Evolutionary conservation across 1,140 invertebrate genomes (phyloP).

Genomic region (Pseudomyrmex dendroicus): DNA sequence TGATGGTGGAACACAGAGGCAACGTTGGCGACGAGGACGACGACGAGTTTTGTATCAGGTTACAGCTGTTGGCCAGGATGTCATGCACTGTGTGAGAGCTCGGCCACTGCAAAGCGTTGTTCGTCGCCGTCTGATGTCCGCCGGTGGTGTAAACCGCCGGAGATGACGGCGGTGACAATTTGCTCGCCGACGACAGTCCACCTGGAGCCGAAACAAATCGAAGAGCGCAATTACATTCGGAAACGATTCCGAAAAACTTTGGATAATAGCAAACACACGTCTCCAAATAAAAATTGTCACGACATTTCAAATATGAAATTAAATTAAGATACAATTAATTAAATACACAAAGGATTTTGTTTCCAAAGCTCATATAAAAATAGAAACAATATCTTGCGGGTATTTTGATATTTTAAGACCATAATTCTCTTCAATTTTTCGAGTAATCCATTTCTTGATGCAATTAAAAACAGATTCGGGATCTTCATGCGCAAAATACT

Average conservation of each 20-base stretch:
- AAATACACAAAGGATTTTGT: too few species aligned
- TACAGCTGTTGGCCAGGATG: slow-evolving; percentile 86
- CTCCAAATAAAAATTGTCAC: too few species aligned
- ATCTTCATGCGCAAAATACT: slow-evolving; percentile 58
- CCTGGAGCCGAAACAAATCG: slow-evolving; percentile 76
- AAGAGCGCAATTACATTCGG: slow-evolving; percentile 24
- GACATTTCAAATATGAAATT: too few species aligned
- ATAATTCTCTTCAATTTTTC: background rate
- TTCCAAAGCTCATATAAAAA: too few species aligned
- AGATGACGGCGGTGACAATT: slow-evolving; percentile 76
- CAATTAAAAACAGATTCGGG: background rate
- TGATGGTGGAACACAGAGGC: slow-evolving; percentile 70
- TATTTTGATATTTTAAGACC: background rate
- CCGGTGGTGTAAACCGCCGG: slow-evolving; percentile 64
- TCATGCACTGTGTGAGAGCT: slow-evolving; percentile 90
- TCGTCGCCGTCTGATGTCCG: slow-evolving; percentile 83
- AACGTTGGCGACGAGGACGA: slow-evolving; percentile 72
- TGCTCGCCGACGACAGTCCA: slow-evolving; percentile 75
- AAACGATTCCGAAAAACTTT: too few species aligned
- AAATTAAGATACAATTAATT: too few species aligned
- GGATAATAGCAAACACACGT: too few species aligned
- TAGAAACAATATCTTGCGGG: background rate
- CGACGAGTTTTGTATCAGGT: slow-evolving; percentile 69
- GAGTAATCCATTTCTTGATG: background rate
- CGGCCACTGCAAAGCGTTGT: slow-evolving; percentile 85